phyloP scores from a whole-genome alignment of 2,113 vertebrate genomes.

The Sceloporus tristichus region DNA sequence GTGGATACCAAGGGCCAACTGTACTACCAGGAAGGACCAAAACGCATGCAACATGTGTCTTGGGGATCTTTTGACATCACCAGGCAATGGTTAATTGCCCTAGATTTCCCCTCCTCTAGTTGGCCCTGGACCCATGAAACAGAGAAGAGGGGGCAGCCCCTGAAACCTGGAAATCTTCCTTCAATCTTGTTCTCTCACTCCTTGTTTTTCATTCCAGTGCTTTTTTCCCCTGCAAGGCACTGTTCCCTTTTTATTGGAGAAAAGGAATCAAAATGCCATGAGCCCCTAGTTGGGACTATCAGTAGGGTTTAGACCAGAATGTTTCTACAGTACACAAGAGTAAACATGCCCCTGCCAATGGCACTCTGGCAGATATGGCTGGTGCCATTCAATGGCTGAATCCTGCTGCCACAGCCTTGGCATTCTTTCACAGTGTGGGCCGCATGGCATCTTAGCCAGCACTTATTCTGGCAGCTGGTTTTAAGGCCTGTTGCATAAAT shows the following conservation, averaged over 20 bases:
- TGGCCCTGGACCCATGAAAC: too few species aligned
- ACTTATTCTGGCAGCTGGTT: background rate
- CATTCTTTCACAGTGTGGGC: background rate
- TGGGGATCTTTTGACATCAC: too few species aligned
- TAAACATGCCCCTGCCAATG: background rate
- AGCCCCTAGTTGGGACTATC: too few species aligned
- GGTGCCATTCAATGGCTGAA: background rate
- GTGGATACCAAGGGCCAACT: too few species aligned
- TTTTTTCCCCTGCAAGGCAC: background rate
- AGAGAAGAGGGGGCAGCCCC: too few species aligned
- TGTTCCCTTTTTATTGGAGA: background rate
- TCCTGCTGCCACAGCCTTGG: rapidly evolving
- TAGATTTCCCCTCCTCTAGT: too few species aligned
- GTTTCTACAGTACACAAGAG: background rate
- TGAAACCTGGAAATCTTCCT: too few species aligned
- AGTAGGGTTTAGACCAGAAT: too few species aligned
- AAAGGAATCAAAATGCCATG: background rate
- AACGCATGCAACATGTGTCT: too few species aligned
- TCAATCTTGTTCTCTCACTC: too few species aligned
- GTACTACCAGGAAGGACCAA: too few species aligned
- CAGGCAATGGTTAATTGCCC: too few species aligned
- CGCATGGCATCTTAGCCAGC: background rate
- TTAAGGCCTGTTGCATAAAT: rapidly evolving
- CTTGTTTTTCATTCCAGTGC: background rate
- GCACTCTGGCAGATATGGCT: background rate